These are phyloP conservation scores for Chydorus sphaericus DNA, from an alignment of 2,888 invertebrate genomes.

Conservation along the genomic window DNA sequence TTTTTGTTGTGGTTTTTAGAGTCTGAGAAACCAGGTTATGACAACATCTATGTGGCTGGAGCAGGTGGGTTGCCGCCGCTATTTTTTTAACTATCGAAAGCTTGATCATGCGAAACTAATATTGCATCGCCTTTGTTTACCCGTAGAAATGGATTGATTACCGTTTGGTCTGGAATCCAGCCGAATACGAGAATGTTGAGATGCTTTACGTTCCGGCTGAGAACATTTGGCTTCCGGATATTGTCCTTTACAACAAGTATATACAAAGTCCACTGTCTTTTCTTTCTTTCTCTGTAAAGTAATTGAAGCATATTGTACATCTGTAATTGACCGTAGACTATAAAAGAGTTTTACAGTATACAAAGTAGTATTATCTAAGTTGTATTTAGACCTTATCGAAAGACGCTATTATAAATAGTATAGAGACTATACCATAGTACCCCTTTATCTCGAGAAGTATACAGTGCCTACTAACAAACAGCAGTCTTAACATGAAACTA, in stretches of 20 bases:
- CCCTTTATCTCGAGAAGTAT: too few relatives aligned
- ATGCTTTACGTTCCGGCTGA: constrained; percentile 48
- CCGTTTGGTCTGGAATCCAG: constrained; percentile 74
- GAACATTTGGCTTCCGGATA: constrained; percentile 28
- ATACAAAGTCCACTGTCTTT: too few relatives aligned
- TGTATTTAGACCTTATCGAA: too few relatives aligned
- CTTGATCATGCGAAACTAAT: background rate
- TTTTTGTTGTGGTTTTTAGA: constrained; percentile 8
- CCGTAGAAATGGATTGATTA: constrained; percentile 80
- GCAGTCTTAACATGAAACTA: too few relatives aligned
- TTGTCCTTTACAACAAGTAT: constrained; percentile 30
- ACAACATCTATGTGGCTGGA: constrained; percentile 89
- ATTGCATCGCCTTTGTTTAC: background rate
- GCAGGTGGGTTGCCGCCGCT: constrained; percentile 54
- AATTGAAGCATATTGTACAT: constrained; percentile 22
- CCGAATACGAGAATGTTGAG: constrained; percentile 78
- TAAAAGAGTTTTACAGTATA: background rate
- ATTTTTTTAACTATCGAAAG: background rate
- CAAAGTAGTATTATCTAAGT: background rate
- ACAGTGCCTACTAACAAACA: too few relatives aligned
- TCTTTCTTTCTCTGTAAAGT: too few relatives aligned
- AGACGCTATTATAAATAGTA: too few relatives aligned
- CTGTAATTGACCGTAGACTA: background rate
- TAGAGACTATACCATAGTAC: too few relatives aligned
- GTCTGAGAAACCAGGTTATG: constrained; percentile 73